phyloP scores from a whole-genome alignment of 2,888 invertebrate genomes.

The Bellardia bayeri region DNA sequence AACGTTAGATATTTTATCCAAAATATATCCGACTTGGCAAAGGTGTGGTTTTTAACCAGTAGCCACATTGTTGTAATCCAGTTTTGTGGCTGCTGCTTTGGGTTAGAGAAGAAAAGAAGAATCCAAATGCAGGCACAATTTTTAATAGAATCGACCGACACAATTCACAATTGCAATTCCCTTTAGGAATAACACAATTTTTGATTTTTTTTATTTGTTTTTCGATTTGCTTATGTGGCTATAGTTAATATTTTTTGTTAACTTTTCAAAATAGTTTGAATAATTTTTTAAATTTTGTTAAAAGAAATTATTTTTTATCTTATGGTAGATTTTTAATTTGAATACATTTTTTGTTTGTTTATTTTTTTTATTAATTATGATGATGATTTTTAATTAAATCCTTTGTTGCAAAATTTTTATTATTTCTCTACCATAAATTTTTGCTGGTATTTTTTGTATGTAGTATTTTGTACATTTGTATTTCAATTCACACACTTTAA shows the following conservation, averaged over 20 bases:
- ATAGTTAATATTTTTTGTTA: conserved; percentile 17
- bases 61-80: conserved; percentile 80
- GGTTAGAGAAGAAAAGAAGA: conserved; percentile 58
- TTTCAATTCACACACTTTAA: conserved; percentile 71
- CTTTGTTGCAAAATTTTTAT: conserved; percentile 47
- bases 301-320: background rate
- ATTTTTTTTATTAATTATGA: background rate
- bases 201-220: conserved; percentile 28
- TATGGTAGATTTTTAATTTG: conserved; percentile 9
- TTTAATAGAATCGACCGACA: conserved; percentile 38
- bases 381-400: conserved; percentile 25
- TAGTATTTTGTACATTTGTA: conserved; percentile 45
- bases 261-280: conserved; percentile 18
- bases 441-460: conserved; percentile 41
- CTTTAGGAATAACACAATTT: conserved; percentile 42
- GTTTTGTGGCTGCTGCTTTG: conserved; percentile 75
- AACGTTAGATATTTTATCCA: conserved; percentile 79
- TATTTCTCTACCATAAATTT: conserved; percentile 60
- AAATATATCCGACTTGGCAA: conserved; percentile 81
- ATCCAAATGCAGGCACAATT: conserved; percentile 52
- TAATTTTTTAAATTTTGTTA: conserved; percentile 13
- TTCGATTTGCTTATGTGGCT: conserved; percentile 60
- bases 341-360: conserved; percentile 8
- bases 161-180: conserved; percentile 50
- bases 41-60: conserved; percentile 79